phyloP scores from a whole-genome alignment of 2,888 invertebrate species.

The Eristalinus sepulchralis region DNA sequence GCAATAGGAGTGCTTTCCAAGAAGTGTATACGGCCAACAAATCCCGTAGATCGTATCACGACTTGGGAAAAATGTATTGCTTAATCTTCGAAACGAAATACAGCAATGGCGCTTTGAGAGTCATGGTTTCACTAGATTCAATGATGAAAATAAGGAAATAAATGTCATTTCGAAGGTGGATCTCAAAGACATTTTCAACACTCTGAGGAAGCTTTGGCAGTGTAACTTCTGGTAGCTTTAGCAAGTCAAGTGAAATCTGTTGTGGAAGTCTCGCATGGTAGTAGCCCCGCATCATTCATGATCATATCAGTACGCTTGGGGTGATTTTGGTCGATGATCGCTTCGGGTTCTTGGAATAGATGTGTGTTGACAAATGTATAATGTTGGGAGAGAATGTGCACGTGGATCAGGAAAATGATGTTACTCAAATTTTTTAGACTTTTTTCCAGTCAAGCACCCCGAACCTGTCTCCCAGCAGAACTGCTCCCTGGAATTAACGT shows the following conservation, averaged over 20 bases:
- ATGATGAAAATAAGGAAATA: no score
- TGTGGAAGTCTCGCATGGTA: neutral
- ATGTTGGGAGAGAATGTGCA: neutral
- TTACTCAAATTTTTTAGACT: neutral
- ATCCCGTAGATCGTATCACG: no score
- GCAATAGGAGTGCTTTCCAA: no score
- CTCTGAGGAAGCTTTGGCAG: neutral
- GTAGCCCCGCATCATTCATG: slow-evolving; percentile 77
- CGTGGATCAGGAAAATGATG: no score
- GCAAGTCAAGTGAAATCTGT: neutral
- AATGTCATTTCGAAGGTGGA: no score
- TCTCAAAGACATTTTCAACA: no score
- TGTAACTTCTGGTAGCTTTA: neutral
- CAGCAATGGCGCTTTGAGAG: no score
- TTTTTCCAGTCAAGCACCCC: slow-evolving; percentile 14
- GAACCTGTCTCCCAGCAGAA: slow-evolving; percentile 72
- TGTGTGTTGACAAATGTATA: neutral
- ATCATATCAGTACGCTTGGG: slow-evolving; percentile 87
- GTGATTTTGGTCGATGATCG: slow-evolving; percentile 89
- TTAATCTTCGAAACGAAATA: no score
- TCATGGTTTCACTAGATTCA: no score
- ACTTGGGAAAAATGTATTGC: no score
- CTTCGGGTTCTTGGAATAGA: slow-evolving; percentile 77
- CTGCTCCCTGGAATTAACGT: slow-evolving; percentile 72
- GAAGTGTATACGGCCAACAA: no score